phyloP scores from a whole-genome alignment of 2,888 invertebrate genomes.

The Smittia sp. region DNA sequence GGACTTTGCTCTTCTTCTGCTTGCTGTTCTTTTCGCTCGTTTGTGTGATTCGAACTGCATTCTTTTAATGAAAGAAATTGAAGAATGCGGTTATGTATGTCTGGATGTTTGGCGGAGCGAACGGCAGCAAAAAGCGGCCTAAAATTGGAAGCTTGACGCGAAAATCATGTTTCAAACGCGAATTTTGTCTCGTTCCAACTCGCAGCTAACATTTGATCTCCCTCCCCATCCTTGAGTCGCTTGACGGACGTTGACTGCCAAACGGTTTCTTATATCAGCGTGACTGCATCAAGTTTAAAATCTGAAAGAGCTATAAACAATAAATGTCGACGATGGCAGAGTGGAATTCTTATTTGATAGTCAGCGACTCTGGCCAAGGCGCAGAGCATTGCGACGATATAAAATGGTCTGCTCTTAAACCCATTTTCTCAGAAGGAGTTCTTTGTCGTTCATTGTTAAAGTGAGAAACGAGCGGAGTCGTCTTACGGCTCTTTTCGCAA shows the following conservation, averaged over 20 bases:
- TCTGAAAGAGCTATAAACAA: not conserved
- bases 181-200: too few relatives aligned
- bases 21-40: not conserved
- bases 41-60: slow-evolving; percentile 21
- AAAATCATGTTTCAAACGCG: not conserved
- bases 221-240: too few relatives aligned
- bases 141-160: not conserved
- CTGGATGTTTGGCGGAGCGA: not conserved
- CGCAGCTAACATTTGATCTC: too few relatives aligned
- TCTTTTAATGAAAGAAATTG: slow-evolving; percentile 9
- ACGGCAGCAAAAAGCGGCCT: not conserved
- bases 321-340: not conserved
- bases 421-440: slow-evolving; percentile 22
- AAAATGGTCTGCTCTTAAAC: slow-evolving; percentile 3
- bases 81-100: slow-evolving; percentile 17
- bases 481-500: not conserved
- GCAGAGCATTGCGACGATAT: not conserved
- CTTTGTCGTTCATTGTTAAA: not conserved
- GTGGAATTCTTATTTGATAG: not conserved
- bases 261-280: not conserved
- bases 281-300: not conserved
- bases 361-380: not conserved
- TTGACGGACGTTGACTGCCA: too few relatives aligned
- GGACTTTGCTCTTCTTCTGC: not conserved
- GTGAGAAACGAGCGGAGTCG: not conserved